phyloP scores from a whole-genome alignment of 1,140 invertebrate genomes.

The Drosophila parabipectinata region DNA sequence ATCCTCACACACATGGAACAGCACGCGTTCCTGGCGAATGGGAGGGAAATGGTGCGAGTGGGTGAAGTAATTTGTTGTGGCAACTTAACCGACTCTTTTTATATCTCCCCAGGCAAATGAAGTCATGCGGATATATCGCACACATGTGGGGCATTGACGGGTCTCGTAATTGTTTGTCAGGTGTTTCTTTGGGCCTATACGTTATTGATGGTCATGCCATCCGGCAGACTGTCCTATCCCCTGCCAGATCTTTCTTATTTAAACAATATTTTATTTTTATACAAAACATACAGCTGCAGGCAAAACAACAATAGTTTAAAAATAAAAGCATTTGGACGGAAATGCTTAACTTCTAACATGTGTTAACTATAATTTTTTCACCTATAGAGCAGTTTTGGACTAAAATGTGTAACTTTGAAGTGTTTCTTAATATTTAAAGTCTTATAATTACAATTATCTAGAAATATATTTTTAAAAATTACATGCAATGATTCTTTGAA shows the following conservation, averaged over 20 bases:
- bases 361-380: neutral
- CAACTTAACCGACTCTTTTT: conserved; percentile 16
- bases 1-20: conserved; percentile 79
- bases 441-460: no score
- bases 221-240: conserved; percentile 6
- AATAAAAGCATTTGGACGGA: neutral
- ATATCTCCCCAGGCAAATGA: conserved; percentile 35
- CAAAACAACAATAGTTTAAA: neutral
- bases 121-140: conserved; percentile 38
- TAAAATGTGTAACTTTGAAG: neutral
- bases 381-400: neutral
- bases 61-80: conserved; percentile 7
- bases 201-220: neutral
- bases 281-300: conserved; percentile 10
- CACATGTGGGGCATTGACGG: conserved; percentile 39
- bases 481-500: no score
- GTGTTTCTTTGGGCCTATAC: conserved; percentile 33
- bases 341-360: neutral
- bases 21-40: conserved; percentile 58
- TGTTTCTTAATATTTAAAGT: no score
- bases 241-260: conserved; percentile 33
- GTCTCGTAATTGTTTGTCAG: conserved; percentile 24
- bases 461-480: no score
- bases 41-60: neutral
- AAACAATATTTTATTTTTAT: conserved; percentile 52